Evolutionary conservation across 2,797 vertebrate species (phyloP), one percentile per base, ranked within the genome.

Genomic region (Micromesistius poutassou): DNA sequence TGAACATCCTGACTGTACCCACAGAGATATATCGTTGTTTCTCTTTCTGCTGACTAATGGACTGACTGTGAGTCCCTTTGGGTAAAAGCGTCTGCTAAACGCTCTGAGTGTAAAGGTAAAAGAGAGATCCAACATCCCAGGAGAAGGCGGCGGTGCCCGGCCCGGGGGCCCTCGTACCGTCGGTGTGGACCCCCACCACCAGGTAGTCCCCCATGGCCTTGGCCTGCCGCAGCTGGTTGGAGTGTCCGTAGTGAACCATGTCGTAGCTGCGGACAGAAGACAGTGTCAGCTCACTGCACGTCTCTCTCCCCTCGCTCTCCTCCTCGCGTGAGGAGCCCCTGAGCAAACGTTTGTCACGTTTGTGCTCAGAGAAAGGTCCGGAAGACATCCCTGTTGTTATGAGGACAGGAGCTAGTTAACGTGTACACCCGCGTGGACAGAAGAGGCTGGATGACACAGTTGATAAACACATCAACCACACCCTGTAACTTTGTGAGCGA

Each of bases 201-300:
- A 99, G 95, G 88, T 96, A 95, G 88, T 99, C 97, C 0, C 97
- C 98, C 97, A 98, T 97, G 74, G 91, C 96, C 85, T 97, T 96
- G 0, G 98, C 98, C 92, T 99, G 98, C 72, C 98, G 95, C 80
- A 99, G 94, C 90, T 99, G 97, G 93, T 99, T 99, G 0, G 98
- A 98, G 91, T 99, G 98, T 10, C 98, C 98, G 0, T 98, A 99
- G 87, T 99, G 98, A n/a, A 99, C 98, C 98, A 99, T 99, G 93
- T 99, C 98, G 73, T 98, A 99, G 91, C 98, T 99, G 89, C 7
- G 79, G 33, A 82, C 70, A 77, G 70, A 80, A 0, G 4, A 7
- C 25, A 30, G 68, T 30, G 42, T 72, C 8, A 78, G 35, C 62
- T n/a, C 6, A 62, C 55, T 8, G 46, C 12, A 19, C 8, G 9